These are phyloP conservation scores for Chrysoperla carnea DNA, from an alignment of 1,140 invertebrate genomes.

Conservation along the genomic window DNA sequence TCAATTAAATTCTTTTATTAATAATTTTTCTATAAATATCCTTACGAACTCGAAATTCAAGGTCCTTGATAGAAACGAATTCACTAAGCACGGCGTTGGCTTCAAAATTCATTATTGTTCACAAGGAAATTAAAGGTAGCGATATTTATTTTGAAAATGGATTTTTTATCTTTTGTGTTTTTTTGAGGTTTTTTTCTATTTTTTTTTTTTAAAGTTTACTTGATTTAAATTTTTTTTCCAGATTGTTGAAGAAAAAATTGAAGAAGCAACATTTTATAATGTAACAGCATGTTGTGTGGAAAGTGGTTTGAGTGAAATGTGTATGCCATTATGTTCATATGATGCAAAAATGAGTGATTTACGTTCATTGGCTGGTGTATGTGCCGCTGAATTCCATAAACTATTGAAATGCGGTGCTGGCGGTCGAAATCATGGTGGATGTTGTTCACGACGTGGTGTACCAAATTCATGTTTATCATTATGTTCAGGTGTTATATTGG, in stretches of 20 bases:
- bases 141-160: too few species aligned
- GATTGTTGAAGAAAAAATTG: slow-evolving; percentile 34
- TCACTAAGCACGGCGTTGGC: too few species aligned
- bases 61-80: too few species aligned
- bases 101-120: too few species aligned
- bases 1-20: too few species aligned
- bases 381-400: slow-evolving; percentile 44
- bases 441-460: slow-evolving; percentile 55
- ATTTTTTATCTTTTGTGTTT: too few species aligned
- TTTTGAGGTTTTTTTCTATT: too few species aligned
- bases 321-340: slow-evolving; percentile 65
- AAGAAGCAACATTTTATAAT: slow-evolving; percentile 41
- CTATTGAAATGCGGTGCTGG: slow-evolving; percentile 47
- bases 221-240: slow-evolving; percentile 13
- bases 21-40: too few species aligned
- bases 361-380: slow-evolving; percentile 40
- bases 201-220: too few species aligned
- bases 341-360: slow-evolving; percentile 63
- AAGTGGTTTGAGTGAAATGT: slow-evolving; percentile 47
- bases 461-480: slow-evolving; percentile 47
- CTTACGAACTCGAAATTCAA: too few species aligned
- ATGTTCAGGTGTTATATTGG: slow-evolving; percentile 51
- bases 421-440: slow-evolving; percentile 56
- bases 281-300: slow-evolving; percentile 57
- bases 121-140: too few species aligned